These are phyloP conservation scores for Pristionchus japonicus DNA, from an alignment of 2,888 invertebrate genomes.

Conservation along the genomic window DNA sequence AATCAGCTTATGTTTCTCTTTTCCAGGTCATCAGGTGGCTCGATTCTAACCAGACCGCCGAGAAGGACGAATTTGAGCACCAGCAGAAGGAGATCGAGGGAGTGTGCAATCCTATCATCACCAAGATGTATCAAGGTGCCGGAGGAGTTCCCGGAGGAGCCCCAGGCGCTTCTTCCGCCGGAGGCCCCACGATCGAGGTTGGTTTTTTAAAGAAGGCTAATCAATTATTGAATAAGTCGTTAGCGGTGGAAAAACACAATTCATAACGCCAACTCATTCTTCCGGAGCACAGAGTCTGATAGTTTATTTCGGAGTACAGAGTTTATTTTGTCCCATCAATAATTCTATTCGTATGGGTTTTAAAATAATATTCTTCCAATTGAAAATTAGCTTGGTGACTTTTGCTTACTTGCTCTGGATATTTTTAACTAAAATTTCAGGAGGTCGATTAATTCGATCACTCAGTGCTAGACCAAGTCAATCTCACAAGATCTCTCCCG, in stretches of 20 bases:
- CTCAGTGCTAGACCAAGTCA: background rate
- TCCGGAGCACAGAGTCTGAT: no score
- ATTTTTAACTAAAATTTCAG: background rate
- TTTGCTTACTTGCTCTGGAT: no score
- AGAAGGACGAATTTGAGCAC: slow-evolving; percentile 77
- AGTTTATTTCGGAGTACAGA: no score
- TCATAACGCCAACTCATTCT: no score
- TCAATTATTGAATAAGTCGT: no score
- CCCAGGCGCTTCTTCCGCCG: slow-evolving; percentile 77
- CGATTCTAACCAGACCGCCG: slow-evolving; percentile 83
- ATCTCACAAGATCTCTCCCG: slow-evolving; percentile 23
- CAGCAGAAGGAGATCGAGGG: slow-evolving; percentile 94
- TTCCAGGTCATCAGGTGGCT: slow-evolving; percentile 82
- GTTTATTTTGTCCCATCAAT: no score
- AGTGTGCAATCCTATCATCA: slow-evolving; percentile 93
- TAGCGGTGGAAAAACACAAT: no score
- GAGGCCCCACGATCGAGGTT: slow-evolving; percentile 78
- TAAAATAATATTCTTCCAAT: no score
- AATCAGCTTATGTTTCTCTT: no score
- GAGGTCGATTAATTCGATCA: slow-evolving; percentile 43
- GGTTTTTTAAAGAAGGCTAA: slow-evolving; percentile 78
- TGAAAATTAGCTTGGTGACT: no score
- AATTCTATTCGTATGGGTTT: no score
- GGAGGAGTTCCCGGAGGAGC: slow-evolving; percentile 78
- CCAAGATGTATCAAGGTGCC: slow-evolving; percentile 90